Conservation (phyloP, 2,113 vertebrate species). For the Sinocyclocheilus anshuiensis region DNA sequence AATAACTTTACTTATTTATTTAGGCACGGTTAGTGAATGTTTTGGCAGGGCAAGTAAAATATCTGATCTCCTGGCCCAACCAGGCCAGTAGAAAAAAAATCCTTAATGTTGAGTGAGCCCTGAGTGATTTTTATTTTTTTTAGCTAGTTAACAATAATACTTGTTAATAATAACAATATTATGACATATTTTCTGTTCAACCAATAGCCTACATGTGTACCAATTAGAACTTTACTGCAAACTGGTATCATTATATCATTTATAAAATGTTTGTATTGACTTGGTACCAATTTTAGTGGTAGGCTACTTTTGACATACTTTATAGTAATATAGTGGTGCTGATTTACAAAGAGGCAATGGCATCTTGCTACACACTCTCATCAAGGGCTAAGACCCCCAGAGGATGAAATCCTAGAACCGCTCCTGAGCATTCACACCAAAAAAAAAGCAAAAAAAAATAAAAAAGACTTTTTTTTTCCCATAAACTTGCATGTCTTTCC, state of each 20-base stretch:
- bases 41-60: not conserved
- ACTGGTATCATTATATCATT: too few relatives aligned
- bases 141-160: not conserved
- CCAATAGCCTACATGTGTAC: too few relatives aligned
- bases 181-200: not conserved
- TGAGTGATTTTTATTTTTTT: too few relatives aligned
- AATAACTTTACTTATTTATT: not conserved
- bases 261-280: too few relatives aligned
- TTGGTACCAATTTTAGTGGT: too few relatives aligned
- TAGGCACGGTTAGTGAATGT: not conserved
- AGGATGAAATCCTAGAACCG: too few relatives aligned
- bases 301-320: too few relatives aligned
- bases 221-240: too few relatives aligned
- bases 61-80: not conserved
- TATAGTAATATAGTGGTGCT: not conserved
- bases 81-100: not conserved
- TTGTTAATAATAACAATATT: not conserved
- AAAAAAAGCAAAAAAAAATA: not conserved
- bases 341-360: not conserved
- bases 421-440: not conserved
- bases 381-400: too few relatives aligned
- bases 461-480: slow-evolving; percentile 51
- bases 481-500: slow-evolving; percentile 74
- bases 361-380: too few relatives aligned
- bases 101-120: too few relatives aligned